Evolutionary conservation across 2,797 vertebrate genomes (phyloP).

Genomic region (Aselliscus stoliczkanus): DNA sequence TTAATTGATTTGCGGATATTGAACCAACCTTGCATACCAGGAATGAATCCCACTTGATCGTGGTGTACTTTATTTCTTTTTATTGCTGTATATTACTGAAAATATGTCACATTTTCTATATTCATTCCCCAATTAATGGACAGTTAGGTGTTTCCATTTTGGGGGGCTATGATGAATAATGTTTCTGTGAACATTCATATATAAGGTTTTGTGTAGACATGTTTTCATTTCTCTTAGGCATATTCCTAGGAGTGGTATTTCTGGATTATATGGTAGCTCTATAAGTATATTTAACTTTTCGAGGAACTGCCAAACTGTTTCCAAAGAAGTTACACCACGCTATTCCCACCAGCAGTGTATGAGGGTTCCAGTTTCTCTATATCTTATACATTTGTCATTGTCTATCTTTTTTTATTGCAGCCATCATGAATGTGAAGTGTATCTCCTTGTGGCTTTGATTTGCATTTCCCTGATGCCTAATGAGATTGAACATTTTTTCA

Average conservation of each 20-base stretch:
- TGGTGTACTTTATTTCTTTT: background rate
- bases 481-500: background rate
- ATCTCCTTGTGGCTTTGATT: background rate
- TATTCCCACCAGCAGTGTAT: background rate
- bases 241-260: background rate
- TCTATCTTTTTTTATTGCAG: background rate
- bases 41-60: too few species aligned
- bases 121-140: background rate
- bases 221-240: background rate
- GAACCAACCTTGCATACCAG: too few species aligned
- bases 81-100: background rate
- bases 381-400: background rate
- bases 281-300: background rate
- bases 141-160: background rate
- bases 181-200: background rate
- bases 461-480: background rate
- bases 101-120: background rate
- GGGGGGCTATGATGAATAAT: background rate
- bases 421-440: background rate
- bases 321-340: background rate
- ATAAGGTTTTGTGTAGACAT: background rate
- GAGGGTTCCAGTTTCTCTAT: background rate
- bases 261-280: background rate
- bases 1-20: too few species aligned
- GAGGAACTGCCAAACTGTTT: background rate